A percentile compares a stretch with the other conserved stretches of the same genome.
phyloP scores from a whole-genome alignment of 2,797 vertebrate genomes.

The Masticophis lateralis region DNA sequence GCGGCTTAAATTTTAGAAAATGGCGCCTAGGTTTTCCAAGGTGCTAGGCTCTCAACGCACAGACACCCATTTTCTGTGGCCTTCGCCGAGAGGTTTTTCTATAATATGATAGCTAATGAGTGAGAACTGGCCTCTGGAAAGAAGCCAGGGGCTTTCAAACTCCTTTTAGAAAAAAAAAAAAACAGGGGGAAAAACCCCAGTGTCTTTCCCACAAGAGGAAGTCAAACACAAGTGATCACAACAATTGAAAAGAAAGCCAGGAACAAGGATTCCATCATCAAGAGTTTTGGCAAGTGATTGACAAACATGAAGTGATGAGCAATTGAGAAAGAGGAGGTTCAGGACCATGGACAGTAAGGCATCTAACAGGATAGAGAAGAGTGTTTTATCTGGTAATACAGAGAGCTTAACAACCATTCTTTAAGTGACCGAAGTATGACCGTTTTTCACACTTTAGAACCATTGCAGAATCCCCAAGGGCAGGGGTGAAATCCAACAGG shows the following conservation, averaged over 20 bases:
- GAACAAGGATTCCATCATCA: background rate
- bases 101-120: background rate
- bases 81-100: background rate
- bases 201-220: background rate
- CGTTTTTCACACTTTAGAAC: background rate
- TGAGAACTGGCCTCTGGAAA: background rate
- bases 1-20: conserved; percentile 15
- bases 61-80: background rate
- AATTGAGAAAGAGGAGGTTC: background rate
- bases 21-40: background rate
- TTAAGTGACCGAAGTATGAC: background rate
- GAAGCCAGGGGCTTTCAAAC: background rate
- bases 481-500: no score
- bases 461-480: background rate
- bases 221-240: background rate
- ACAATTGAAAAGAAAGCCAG: background rate
- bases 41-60: background rate
- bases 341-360: background rate
- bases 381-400: background rate
- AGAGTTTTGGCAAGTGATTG: background rate
- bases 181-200: background rate
- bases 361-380: background rate
- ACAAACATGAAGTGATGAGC: background rate
- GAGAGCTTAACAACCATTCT: background rate
- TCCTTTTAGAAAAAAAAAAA: background rate